phyloP scores from a whole-genome alignment of 2,113 vertebrate species.

The Channa maculata region DNA sequence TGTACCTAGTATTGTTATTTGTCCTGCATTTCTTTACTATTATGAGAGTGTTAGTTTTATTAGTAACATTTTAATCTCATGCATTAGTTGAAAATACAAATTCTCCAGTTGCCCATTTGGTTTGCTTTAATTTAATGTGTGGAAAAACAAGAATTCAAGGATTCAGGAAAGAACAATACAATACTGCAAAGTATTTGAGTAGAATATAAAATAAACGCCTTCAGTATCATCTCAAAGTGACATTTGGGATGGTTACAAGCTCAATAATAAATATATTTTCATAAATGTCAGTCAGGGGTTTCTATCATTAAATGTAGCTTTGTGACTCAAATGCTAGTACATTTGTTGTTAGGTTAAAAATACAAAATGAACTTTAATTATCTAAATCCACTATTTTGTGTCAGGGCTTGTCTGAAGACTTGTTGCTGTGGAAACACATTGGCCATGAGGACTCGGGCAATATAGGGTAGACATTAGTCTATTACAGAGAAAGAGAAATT shows the following conservation, averaged over 20 bases:
- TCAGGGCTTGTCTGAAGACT: slow-evolving; percentile 38
- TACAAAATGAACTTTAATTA: slow-evolving; percentile 13
- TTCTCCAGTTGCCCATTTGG: too few species aligned
- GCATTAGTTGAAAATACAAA: too few species aligned
- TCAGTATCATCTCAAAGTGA: neutral
- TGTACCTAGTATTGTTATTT: neutral
- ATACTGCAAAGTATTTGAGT: neutral
- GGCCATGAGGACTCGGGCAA: slow-evolving; percentile 8
- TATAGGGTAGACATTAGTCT: neutral
- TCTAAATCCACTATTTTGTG: slow-evolving; percentile 2
- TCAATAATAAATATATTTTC: neutral
- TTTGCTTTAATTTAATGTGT: too few species aligned
- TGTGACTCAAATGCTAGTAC: neutral
- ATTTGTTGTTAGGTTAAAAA: neutral
- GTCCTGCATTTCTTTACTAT: neutral
- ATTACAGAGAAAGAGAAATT: neutral
- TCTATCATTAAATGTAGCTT: neutral
- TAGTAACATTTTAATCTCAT: too few species aligned
- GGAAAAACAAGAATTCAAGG: too few species aligned
- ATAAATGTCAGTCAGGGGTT: neutral
- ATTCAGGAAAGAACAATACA: too few species aligned
- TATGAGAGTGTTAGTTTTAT: too few species aligned
- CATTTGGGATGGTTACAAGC: neutral
- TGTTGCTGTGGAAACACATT: slow-evolving; percentile 57
- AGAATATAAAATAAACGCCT: neutral